These are phyloP conservation scores for Propithecus coquereli DNA, from an alignment of 2,113 vertebrate genomes.

Conservation along the genomic window DNA sequence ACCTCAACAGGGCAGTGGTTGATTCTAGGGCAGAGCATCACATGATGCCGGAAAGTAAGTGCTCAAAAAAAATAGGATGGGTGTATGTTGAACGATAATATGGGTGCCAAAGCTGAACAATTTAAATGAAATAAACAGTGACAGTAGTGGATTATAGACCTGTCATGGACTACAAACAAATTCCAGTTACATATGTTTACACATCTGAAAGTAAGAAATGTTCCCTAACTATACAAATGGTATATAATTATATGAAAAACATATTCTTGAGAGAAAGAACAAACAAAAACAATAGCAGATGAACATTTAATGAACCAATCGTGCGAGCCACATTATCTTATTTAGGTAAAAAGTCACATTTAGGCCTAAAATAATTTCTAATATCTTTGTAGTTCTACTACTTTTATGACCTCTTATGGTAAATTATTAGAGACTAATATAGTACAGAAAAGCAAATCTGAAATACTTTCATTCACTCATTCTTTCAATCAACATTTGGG, in stretches of 20 bases:
- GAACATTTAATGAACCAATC: not conserved
- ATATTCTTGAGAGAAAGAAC: not conserved
- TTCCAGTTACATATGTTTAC: not conserved
- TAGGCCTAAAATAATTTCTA: not conserved
- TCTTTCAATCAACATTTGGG: not conserved
- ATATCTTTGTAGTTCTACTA: not conserved
- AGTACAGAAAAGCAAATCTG: not conserved
- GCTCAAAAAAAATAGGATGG: not conserved
- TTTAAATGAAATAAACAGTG: not conserved
- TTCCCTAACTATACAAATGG: not conserved
- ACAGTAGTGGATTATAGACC: not conserved
- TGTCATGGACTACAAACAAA: not conserved
- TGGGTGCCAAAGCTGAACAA: not conserved
- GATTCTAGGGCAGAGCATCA: not conserved
- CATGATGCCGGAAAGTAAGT: not conserved
- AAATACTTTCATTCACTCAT: not conserved
- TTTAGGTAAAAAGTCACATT: constrained; percentile 9
- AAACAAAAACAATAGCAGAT: not conserved
- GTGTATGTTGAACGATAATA: not conserved
- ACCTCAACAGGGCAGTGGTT: not conserved
- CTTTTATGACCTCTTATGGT: not conserved
- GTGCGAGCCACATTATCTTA: not conserved
- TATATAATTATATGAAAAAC: not conserved
- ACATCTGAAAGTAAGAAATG: not conserved
- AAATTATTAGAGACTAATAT: not conserved